phyloP scores from a whole-genome alignment of 2,888 invertebrate species.

The Zonitis immaculata region DNA sequence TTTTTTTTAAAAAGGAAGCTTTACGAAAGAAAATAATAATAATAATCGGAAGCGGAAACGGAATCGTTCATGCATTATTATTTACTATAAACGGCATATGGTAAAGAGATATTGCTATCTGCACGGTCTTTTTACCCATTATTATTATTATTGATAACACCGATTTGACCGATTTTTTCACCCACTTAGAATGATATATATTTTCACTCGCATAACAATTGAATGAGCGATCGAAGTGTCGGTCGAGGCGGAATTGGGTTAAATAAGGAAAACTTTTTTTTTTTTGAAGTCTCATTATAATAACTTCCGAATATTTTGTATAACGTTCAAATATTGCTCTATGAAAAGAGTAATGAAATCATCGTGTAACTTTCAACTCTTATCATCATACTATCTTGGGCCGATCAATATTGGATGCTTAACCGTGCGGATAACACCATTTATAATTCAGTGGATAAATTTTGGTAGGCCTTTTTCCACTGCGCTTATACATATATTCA shows the following conservation, averaged over 20 bases:
- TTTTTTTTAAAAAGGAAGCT: no score
- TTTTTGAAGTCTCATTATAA: neutral
- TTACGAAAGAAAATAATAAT: no score
- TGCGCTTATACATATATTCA: no score
- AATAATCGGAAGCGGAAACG: no score
- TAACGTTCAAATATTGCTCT: no score
- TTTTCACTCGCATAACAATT: neutral
- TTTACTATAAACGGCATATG: no score
- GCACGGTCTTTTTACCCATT: no score
- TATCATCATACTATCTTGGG: conserved; percentile 3
- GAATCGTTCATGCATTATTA: no score
- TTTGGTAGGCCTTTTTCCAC: neutral
- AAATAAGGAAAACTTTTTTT: conserved; percentile 1
- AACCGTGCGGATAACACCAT: conserved; percentile 5
- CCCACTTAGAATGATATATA: neutral
- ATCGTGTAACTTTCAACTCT: conserved; percentile 4
- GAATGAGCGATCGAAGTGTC: conserved; percentile 3
- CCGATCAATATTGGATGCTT: conserved; percentile 4
- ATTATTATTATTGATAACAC: no score
- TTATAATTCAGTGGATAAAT: conserved; percentile 6
- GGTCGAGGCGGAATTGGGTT: conserved; percentile 2
- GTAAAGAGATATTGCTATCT: no score
- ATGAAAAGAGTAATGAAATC: conserved; percentile 4
- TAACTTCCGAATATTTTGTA: neutral
- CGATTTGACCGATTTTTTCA: neutral